phyloP scores from a whole-genome alignment of 1,140 invertebrate genomes.

The Chrysoperla carnea region DNA sequence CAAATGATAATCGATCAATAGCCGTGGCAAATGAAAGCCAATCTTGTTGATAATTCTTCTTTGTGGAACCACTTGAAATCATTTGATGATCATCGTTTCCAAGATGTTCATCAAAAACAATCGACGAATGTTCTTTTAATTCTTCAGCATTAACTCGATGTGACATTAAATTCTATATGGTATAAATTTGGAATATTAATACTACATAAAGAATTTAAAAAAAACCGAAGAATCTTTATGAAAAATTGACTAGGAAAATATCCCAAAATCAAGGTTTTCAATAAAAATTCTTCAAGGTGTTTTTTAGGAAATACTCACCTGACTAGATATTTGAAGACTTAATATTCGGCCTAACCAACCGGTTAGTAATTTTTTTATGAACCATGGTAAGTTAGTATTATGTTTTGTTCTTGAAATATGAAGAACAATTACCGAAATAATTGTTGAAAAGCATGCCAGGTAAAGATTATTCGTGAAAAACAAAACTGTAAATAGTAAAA shows the following conservation, averaged over 20 bases:
- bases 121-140: conserved; percentile 20
- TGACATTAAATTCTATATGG: conserved; percentile 9
- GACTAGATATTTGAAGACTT: conserved; percentile 15
- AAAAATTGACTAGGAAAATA: no score
- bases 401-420: conserved; percentile 24
- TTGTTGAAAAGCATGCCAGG: conserved; percentile 36
- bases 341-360: conserved; percentile 31
- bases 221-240: no score
- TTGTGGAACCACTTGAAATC: conserved; percentile 14
- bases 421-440: conserved; percentile 42
- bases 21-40: conserved; percentile 41
- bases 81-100: conserved; percentile 21
- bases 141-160: conserved; percentile 23
- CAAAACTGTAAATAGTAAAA: conserved; percentile 16
- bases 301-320: no score
- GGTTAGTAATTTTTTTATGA: conserved; percentile 30
- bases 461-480: conserved; percentile 36
- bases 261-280: no score
- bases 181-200: no score
- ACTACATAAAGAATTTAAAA: no score
- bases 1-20: conserved; percentile 37
- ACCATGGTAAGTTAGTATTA: conserved; percentile 30
- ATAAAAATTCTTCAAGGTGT: no score
- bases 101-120: conserved; percentile 10
- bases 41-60: conserved; percentile 28